Base-by-base conservation (phyloP, 2,113 vertebrate species). In the Erythrocebus patas region DNA sequence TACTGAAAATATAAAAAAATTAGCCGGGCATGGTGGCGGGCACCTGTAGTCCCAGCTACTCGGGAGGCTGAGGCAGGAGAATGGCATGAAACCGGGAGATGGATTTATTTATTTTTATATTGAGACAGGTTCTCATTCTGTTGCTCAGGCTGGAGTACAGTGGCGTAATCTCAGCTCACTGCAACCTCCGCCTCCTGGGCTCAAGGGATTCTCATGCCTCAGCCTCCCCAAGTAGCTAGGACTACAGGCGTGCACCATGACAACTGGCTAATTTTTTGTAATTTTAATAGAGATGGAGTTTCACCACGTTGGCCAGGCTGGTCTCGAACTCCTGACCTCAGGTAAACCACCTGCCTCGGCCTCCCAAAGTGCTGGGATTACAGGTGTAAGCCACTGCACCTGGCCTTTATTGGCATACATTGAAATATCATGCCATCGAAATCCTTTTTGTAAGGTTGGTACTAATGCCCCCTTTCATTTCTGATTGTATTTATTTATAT, bases 401-500 rank as follows among this genome's bases (percentile, higher is more conserved):
- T 35, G 16, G 66, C 32, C 61, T 35, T 70, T 57, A 72, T 18
- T 92, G 20, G 5, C 40, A 82, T 35, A 50, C 27, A 68, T 5
- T 93, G 73, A 75, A 85, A 93, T 68, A 55, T 38, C 50, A 50
- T 84, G 75, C 12, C 8, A 64, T 75, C 16, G 22, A 50, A 79
- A 50, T 66, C 45, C 27, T 55, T 57, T 68, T 73, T 48, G 14
- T 83, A 59, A 59, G 40, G 23, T 73, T 61, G 50, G 16, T 78
- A 38, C 9, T 68, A 68, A 86, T 4, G 32, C 12, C 45, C 27
- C 5, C 55, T 92, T 93, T 85, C 68, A 76, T 64, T 93, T 93
- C 72, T 86, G 57, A 66, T 55, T 68, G 9, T 50, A 48, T 48
- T 90, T 79, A 75, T 68, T 64, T 61, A 81, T 25, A 55, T 25